Evolutionary conservation across 2,888 invertebrate species (phyloP), one percentile per base, ranked within the genome.

Genomic region (Tanypteryx hageni): DNA sequence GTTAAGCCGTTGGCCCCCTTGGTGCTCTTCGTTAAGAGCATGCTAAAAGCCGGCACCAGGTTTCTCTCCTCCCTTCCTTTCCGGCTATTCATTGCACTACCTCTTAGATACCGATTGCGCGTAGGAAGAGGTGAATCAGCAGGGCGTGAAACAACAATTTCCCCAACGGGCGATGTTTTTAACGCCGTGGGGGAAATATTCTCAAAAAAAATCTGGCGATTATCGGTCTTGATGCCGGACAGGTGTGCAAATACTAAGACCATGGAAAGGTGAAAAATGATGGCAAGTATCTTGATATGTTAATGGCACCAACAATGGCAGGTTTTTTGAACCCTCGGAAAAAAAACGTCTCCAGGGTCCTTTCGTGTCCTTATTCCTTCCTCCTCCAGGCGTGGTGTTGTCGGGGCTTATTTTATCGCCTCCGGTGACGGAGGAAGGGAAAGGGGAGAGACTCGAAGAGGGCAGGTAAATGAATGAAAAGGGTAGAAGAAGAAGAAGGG

Each of bases 221-320:
- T 13, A 76, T 31, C 14, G 59, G 31, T 89, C 44, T 89, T 44
- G 89, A 89, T 64, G 44, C 13, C 64, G 44, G 89, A 89, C 89
- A 89, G 89, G 89, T 89, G 89, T 89, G 76, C 89, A 89, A 89
- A 89, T 31, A 89, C 44, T 44, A 44, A 89, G 61, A 16, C 44
- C 44, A 7, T 31, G 31, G 7, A 64, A 56, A 61, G 31, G n/a
- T 44, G 68, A 89, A 89, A 83, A 89, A 89, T 89, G 44, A 68
- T 64, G 64, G 89, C 64, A 13, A 89, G 64, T 89, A 64, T 64
- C 64, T 89, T 68, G 89, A 89, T 89, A 64, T 44, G 89, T 44
- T 89, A 89, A 89, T 89, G 89, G 68, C 18, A 44, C 31, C 56
- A 89, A 89, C 89, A 89, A 68, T 89, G n/a, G 89, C 18, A 44